Conservation (phyloP, 92 coral and sea anemone species). For the Blastomussa wellsi region DNA sequence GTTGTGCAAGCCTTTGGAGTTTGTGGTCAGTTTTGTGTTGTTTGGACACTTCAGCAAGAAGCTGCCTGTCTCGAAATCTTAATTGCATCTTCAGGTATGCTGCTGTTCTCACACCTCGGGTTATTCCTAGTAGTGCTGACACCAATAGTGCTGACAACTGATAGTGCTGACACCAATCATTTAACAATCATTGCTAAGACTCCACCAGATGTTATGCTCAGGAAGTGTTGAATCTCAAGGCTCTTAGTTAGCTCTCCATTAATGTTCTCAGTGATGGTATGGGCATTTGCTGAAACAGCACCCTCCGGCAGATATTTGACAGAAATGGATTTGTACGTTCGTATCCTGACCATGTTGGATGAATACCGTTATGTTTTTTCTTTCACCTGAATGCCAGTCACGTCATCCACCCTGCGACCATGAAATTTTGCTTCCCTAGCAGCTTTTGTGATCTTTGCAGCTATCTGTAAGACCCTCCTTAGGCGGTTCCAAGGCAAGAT, state of each 20-base stretch:
- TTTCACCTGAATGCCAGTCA: constrained; percentile 28
- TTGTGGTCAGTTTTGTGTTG: constrained; percentile 10
- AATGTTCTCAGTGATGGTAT: constrained; percentile 31
- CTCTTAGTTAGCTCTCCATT: constrained; percentile 4
- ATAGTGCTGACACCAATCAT: too few relatives aligned
- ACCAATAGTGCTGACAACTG: not conserved
- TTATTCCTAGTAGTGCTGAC: constrained; percentile 18
- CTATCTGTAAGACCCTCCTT: too few relatives aligned
- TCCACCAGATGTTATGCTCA: constrained; percentile 20
- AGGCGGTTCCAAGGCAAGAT: too few relatives aligned
- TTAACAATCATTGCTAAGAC: constrained; percentile 30
- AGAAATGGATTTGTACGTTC: constrained; percentile 22
- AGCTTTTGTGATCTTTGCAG: constrained; percentile 40
- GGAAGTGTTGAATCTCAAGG: constrained; percentile 20
- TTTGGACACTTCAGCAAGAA: constrained; percentile 6
- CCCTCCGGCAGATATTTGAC: constrained; percentile 8
- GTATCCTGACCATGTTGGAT: constrained; percentile 8
- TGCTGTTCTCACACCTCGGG: constrained; percentile 10
- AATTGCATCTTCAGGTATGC: constrained; percentile 11
- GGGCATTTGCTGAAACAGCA: constrained; percentile 13
- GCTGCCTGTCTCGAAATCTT: constrained; percentile 2
- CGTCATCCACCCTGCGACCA: constrained; percentile 31
- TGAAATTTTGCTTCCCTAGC: constrained; percentile 29
- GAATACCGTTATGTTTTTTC: constrained; percentile 23
- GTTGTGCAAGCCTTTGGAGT: constrained; percentile 46